A percentile compares a stretch with the other conserved stretches of the same genome.
phyloP scores from a whole-genome alignment of 2,797 vertebrate genomes.

The Clarias fuscus region DNA sequence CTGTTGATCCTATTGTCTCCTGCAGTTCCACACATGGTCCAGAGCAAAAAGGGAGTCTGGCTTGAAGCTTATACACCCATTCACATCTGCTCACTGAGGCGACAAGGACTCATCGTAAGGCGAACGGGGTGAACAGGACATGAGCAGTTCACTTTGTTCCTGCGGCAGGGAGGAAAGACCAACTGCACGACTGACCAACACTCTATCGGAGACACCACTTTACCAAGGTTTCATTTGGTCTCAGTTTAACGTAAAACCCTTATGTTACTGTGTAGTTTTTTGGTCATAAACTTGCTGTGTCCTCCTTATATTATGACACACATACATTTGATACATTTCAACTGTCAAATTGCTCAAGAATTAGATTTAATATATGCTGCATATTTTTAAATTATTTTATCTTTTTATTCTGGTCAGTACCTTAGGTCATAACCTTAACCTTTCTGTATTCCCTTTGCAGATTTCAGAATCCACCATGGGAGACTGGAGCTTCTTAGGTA shows the following conservation, averaged over 20 bases:
- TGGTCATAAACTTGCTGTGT: background rate
- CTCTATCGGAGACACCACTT: conserved; percentile 78
- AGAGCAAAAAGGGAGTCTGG: conserved; percentile 95
- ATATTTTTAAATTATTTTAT: background rate
- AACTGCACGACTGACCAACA: conserved; percentile 70
- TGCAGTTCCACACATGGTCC: conserved; percentile 86
- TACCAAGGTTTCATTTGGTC: conserved; percentile 87
- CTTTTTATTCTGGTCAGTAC: background rate
- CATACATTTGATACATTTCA: background rate
- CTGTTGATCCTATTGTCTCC: conserved; percentile 86
- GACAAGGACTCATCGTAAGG: conserved; percentile 91
- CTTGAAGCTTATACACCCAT: conserved; percentile 90
- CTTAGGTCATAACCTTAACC: conserved; percentile 1
- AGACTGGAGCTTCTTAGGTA: conserved; percentile 99
- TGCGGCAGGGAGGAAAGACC: conserved; percentile 81
- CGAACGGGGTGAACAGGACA: conserved; percentile 80
- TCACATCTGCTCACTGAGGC: conserved; percentile 97
- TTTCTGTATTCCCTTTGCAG: conserved; percentile 60
- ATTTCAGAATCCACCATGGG: conserved; percentile 85
- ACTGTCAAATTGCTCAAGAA: background rate
- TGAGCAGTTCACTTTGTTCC: conserved; percentile 86
- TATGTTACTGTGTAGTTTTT: background rate
- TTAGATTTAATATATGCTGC: background rate
- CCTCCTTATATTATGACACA: background rate
- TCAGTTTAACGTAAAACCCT: conserved; percentile 59